phyloP scores from a whole-genome alignment of 2,797 vertebrate genomes.

The Sebastes itinus region DNA sequence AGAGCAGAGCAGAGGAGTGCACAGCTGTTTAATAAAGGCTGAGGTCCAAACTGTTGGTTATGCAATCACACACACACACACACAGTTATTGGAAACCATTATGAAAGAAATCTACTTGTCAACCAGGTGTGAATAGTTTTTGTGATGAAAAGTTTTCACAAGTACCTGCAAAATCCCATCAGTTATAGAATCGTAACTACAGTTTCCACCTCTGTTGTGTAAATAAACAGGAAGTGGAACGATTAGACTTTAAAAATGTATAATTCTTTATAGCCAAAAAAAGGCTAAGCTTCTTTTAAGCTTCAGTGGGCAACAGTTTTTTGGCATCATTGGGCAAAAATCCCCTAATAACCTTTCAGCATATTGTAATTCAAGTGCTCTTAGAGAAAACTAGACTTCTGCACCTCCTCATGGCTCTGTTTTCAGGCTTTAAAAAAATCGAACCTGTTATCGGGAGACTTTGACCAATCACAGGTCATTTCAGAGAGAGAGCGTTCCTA shows the following conservation, averaged over 20 bases:
- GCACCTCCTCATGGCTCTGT: no score
- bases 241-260: background rate
- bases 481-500: no score
- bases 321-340: no score
- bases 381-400: no score
- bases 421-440: no score
- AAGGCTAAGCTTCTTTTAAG: background rate
- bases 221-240: background rate
- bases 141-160: background rate
- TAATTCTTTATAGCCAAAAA: background rate
- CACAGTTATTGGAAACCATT: background rate
- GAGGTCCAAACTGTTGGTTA: no score
- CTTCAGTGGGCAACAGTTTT: no score
- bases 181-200: background rate
- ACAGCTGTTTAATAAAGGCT: background rate
- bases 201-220: background rate
- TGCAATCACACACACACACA: background rate
- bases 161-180: background rate
- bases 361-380: no score
- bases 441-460: no score
- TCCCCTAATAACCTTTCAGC: no score
- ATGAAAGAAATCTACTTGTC: background rate
- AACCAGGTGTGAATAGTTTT: background rate
- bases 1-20: conserved; percentile 6
- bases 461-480: no score